Evolutionary conservation across 1,140 invertebrate species (phyloP).

Genomic region (Pseudomyrmex dendroicus): DNA sequence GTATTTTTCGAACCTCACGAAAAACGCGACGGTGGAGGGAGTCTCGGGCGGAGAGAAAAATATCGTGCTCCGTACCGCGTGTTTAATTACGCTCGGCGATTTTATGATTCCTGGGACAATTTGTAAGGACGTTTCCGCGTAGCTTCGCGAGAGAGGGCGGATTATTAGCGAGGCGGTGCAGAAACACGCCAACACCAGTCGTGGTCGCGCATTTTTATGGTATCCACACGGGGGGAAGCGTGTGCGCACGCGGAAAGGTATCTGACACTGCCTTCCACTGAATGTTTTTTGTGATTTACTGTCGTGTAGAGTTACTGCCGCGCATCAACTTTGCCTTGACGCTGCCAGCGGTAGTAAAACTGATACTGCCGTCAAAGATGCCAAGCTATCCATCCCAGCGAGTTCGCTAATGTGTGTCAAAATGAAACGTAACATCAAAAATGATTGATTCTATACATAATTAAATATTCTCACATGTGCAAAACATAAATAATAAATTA

Average conservation of each 20-base stretch:
- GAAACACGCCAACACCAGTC: conserved; percentile 37
- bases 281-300: conserved; percentile 60
- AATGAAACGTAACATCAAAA: background rate
- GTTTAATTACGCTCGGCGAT: conserved; percentile 62
- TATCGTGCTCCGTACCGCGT: conserved; percentile 53
- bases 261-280: conserved; percentile 36
- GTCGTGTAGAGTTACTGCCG: conserved; percentile 41
- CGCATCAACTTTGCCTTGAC: conserved; percentile 24
- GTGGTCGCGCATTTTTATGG: conserved; percentile 39
- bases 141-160: conserved; percentile 21
- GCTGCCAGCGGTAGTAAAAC: conserved; percentile 28
- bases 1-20: conserved; percentile 60
- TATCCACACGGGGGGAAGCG: conserved; percentile 16
- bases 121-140: conserved; percentile 57
- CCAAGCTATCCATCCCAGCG: background rate
- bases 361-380: conserved; percentile 14
- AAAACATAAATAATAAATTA: background rate
- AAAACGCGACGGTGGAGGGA: conserved; percentile 63
- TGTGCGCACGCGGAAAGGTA: conserved; percentile 41
- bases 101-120: conserved; percentile 59
- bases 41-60: conserved; percentile 57
- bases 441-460: background rate
- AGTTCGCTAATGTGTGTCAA: background rate
- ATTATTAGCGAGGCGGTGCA: conserved; percentile 30
- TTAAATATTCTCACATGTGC: background rate